A percentile compares a stretch with the other conserved stretches of the same genome.
These are phyloP conservation scores for Limosa lapponica DNA, from an alignment of 2,797 vertebrate genomes.

Conservation along the genomic window DNA sequence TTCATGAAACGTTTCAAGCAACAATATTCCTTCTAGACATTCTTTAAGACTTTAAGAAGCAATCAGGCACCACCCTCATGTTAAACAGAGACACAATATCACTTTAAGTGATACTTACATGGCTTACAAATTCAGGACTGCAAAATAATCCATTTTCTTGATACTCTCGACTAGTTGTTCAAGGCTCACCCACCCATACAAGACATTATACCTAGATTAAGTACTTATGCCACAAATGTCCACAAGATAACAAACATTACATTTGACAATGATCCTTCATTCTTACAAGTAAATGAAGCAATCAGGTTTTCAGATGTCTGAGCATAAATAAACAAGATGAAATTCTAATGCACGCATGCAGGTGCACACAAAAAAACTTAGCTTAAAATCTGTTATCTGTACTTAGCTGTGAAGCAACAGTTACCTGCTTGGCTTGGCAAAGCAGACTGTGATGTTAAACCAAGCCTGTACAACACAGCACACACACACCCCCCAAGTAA, in stretches of 20 bases:
- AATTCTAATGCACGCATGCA: background rate
- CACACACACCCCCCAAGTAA: background rate
- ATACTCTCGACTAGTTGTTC: background rate
- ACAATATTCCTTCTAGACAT: background rate
- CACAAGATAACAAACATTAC: background rate
- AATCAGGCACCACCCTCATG: background rate
- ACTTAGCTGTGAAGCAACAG: background rate
- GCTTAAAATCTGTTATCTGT: background rate
- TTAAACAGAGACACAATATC: background rate
- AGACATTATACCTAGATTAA: background rate
- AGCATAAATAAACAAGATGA: background rate
- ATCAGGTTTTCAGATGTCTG: rapidly evolving
- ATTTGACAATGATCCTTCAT: background rate
- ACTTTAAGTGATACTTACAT: background rate
- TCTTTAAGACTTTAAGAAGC: background rate
- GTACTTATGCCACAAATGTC: background rate
- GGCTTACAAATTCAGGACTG: background rate
- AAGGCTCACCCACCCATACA: background rate
- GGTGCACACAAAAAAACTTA: background rate
- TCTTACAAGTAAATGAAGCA: background rate
- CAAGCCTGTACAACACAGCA: background rate
- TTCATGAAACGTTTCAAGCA: background rate
- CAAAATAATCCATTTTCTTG: background rate
- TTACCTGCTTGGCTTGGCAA: background rate
- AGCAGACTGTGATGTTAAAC: background rate